Conservation (phyloP, 2,888 invertebrate genomes). For the Drosophila melanocephala region DNA sequence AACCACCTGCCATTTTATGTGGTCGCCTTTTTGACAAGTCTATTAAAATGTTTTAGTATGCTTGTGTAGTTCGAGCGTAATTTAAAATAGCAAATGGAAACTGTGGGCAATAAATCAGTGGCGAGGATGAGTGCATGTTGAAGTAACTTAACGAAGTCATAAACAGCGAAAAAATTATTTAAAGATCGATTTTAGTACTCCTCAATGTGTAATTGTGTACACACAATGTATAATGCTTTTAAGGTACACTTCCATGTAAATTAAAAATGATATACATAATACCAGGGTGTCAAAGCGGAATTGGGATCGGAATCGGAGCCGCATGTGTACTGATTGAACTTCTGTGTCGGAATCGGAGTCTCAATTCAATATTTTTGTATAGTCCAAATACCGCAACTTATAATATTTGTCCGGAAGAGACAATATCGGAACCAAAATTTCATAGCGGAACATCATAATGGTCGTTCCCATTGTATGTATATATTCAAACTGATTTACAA, state of each 20-base stretch:
- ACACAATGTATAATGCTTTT: not conserved
- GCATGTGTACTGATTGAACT: not conserved
- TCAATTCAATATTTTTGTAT: not conserved
- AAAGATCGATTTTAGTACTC: not conserved
- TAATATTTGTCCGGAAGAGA: not conserved
- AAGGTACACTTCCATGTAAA: not conserved
- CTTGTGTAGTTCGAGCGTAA: constrained; percentile 6
- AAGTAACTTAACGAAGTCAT: constrained; percentile 33
- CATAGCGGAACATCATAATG: not conserved
- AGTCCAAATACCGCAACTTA: not conserved
- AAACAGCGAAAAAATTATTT: constrained; percentile 27
- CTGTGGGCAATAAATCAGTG: constrained; percentile 46
- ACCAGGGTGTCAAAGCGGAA: not conserved
- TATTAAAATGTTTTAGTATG: constrained; percentile 36
- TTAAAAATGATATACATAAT: not conserved
- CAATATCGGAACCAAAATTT: not conserved
- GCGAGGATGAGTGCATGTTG: constrained; percentile 26
- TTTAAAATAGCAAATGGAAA: constrained; percentile 3
- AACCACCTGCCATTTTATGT: constrained; percentile 48
- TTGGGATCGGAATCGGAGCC: too few species aligned
- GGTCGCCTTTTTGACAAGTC: constrained; percentile 53
- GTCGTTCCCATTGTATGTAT: too few species aligned
- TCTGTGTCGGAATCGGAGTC: not conserved
- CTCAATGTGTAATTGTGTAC: not conserved
- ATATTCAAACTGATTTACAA: too few species aligned